Evolutionary conservation across 2,888 invertebrate species (phyloP).

Genomic region (Prosopocoilus inquinatus): DNA sequence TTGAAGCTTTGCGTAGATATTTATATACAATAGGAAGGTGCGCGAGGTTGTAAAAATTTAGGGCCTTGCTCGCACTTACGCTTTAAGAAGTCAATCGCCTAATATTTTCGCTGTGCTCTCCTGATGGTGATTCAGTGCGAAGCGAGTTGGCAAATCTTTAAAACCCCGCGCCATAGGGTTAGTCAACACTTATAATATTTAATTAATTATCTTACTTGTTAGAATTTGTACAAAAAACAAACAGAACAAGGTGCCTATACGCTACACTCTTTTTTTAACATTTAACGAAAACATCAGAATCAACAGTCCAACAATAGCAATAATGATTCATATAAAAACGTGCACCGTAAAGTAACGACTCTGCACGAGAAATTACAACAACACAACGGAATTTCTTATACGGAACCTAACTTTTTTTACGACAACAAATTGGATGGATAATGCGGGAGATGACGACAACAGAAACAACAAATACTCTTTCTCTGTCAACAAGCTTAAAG

Average conservation of each 20-base stretch:
- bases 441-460: neutral
- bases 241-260: constrained; percentile 38
- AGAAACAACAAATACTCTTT: constrained; percentile 10
- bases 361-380: neutral
- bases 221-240: constrained; percentile 28
- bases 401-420: too few relatives aligned
- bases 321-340: neutral
- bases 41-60: constrained; percentile 5
- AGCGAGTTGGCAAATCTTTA: neutral
- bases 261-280: constrained; percentile 20
- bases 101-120: neutral
- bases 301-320: neutral
- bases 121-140: neutral
- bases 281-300: constrained; percentile 4
- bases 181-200: constrained; percentile 32
- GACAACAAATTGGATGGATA: too few relatives aligned
- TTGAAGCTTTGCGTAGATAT: constrained; percentile 26
- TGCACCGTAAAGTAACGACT: neutral
- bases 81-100: neutral
- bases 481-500: constrained; percentile 6
- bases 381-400: neutral
- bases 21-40: constrained; percentile 18
- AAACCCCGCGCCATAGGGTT: constrained; percentile 17
- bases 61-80: neutral
- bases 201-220: constrained; percentile 39